Base-by-base conservation (phyloP, 2,113 vertebrate genomes). In the Phocoena phocoena region DNA sequence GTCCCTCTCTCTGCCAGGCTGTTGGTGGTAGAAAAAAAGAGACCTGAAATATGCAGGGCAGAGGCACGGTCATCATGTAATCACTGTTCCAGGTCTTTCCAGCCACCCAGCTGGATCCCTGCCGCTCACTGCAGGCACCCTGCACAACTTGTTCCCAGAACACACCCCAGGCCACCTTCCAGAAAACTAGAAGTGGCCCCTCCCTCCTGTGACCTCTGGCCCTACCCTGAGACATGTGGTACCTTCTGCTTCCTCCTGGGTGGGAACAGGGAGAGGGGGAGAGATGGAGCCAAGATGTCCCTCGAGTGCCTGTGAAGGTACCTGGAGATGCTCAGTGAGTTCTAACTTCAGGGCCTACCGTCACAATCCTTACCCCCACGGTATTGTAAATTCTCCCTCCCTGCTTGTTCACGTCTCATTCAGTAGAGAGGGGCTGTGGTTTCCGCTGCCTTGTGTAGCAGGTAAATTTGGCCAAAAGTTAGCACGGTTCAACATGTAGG, bases 341-440 rank as follows among this genome's bases (percentile, higher is more conserved):
- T 41, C 81, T 21, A 7, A 2, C 11, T 0, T n/a, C 82, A 20
- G 65, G 50, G 36, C 55, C 31, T 21, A 1, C 60, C 2, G 11
- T 6, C 36, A 6, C 7, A 21, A 8, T 8, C 2, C 0, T 53
- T 20, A 28, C 47, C 74, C 36, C 50, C 4, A 0, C 1, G 36
- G 20, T 28, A 2, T 1, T 31, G 9, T 21, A 65, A 82, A 4
- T 36, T 67, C 62, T 77, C 38, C 55, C 53, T 68, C 25, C 7
- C 26, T n/a, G 31, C 58, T 50, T 44, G n/a, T 44, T 31, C n/a
- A 7, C 0, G 0, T 77, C 50, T 28, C 31, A 2, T 2, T 50
- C 38, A 5, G 93, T 15, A 23, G 38, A 26, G 60, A 36, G 28
- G 12, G 36, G 44, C 65, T 18, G 3, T n/a, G 15, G 25, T 17